phyloP scores from a whole-genome alignment of 2,797 vertebrate genomes.

The Falco columbarius region DNA sequence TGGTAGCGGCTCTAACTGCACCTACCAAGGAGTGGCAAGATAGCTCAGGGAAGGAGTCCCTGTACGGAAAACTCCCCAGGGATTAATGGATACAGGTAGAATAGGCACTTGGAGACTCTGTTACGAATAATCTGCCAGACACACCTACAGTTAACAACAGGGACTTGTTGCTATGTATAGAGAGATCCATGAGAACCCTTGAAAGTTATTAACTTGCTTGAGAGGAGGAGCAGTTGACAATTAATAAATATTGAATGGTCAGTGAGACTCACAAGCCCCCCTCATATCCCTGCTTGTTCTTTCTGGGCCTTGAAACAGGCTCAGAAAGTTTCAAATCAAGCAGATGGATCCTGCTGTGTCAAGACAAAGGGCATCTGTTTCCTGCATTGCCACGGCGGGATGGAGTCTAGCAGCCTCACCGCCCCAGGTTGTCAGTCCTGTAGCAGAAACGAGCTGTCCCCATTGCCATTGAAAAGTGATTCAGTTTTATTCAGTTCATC shows the following conservation, averaged over 20 bases:
- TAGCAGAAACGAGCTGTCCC: background rate
- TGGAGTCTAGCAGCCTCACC: background rate
- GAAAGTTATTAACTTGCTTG: background rate
- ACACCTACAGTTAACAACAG: background rate
- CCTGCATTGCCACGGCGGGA: background rate
- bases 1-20: background rate
- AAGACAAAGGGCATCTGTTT: background rate
- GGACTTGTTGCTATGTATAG: background rate
- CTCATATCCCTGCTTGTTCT: background rate
- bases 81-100: background rate
- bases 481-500: background rate
- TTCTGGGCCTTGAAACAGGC: background rate
- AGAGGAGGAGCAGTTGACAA: background rate
- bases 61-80: background rate
- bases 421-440: fast-evolving
- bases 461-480: background rate
- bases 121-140: background rate
- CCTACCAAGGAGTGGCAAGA: background rate
- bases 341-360: background rate
- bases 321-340: background rate
- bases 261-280: background rate
- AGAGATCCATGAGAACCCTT: background rate
- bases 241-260: background rate
- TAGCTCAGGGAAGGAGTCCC: background rate
- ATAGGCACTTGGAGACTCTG: background rate